These are phyloP conservation scores for Artibeus lituratus DNA, from an alignment of 2,797 vertebrate species.

Conservation along the genomic window DNA sequence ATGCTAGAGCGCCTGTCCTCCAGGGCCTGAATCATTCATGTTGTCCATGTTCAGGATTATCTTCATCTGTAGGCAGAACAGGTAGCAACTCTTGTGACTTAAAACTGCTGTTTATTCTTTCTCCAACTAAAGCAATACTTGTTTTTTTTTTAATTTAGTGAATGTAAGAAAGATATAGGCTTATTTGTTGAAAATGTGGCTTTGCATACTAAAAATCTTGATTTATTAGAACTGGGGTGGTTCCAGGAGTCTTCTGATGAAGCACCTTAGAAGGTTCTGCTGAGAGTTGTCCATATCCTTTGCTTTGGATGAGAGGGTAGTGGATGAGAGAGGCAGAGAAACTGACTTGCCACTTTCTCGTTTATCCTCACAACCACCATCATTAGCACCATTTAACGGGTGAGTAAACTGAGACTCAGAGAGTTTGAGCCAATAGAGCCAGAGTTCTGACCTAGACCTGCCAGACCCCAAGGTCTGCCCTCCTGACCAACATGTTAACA, in stretches of 20 bases:
- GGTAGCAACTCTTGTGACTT: too few relatives aligned
- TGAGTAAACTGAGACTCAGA: not conserved
- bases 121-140: not conserved
- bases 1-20: rapidly evolving
- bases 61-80: not conserved
- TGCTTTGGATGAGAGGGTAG: not conserved
- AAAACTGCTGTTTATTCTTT: not conserved
- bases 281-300: not conserved
- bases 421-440: not conserved
- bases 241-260: not conserved
- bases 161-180: not conserved
- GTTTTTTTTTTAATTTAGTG: not conserved
- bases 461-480: too few relatives aligned
- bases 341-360: not conserved
- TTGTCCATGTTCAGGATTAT: rapidly evolving
- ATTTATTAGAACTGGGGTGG: too few relatives aligned
- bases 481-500: not conserved
- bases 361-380: not conserved
- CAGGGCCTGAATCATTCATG: not conserved
- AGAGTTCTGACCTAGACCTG: not conserved
- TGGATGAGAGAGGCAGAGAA: not conserved
- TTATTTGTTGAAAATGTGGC: not conserved
- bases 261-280: not conserved
- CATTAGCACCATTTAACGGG: not conserved
- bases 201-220: not conserved